phyloP scores from a whole-genome alignment of 1,140 invertebrate species.

The Theocolax elegans region DNA sequence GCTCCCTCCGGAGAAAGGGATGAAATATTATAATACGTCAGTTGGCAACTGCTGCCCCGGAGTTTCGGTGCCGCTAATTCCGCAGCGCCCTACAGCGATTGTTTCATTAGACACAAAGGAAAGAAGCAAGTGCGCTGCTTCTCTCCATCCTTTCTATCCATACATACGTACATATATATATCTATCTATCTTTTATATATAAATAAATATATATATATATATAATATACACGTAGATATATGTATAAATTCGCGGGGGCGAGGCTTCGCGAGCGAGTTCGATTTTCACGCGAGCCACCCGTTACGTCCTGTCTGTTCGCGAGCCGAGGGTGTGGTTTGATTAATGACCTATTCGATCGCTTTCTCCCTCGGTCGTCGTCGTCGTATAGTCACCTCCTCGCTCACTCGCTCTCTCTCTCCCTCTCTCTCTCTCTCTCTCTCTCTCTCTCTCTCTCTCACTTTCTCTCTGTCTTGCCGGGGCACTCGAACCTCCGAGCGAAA shows the following conservation, averaged over 20 bases:
- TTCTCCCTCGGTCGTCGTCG: conserved; percentile 40
- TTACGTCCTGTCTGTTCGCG: conserved; percentile 57
- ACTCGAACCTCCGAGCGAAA: conserved; percentile 7
- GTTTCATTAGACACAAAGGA: conserved; percentile 10
- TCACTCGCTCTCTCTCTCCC: no score
- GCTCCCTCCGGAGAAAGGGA: conserved; percentile 52
- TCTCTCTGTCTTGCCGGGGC: background rate
- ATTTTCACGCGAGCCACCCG: conserved; percentile 60
- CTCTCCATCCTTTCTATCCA: no score
- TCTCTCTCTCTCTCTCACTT: background rate
- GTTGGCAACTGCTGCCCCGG: conserved; percentile 58
- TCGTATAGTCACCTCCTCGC: conserved; percentile 54
- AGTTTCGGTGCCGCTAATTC: background rate
- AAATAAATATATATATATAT: no score
- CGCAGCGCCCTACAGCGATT: conserved; percentile 10
- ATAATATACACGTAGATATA: no score
- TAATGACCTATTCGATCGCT: conserved; percentile 66
- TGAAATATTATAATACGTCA: conserved; percentile 68
- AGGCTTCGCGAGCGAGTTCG: conserved; percentile 29
- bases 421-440: background rate
- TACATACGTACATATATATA: no score
- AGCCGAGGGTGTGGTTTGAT: conserved; percentile 66
- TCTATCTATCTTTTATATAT: no score
- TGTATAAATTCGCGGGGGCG: conserved; percentile 11
- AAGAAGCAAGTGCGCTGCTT: conserved; percentile 17